These are phyloP conservation scores for Chloebia gouldiae DNA, from an alignment of 2,113 vertebrate genomes.

Conservation along the genomic window DNA sequence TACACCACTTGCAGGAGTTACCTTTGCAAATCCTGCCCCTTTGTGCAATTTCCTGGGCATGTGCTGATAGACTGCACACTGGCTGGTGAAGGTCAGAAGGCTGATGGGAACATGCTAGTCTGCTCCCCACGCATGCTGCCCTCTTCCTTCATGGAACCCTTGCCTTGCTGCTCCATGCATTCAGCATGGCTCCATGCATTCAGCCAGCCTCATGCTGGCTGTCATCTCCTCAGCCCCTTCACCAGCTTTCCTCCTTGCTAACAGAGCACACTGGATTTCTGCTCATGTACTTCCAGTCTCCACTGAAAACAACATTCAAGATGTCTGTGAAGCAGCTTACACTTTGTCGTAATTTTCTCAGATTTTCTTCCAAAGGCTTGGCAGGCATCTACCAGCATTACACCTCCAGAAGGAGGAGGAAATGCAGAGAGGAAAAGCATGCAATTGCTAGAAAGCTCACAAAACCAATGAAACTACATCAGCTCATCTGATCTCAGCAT, in stretches of 20 bases:
- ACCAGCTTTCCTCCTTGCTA: neutral
- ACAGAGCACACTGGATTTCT: neutral
- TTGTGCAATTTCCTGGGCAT: neutral
- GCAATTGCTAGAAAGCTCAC: neutral
- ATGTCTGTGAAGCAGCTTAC: neutral
- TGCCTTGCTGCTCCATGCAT: neutral
- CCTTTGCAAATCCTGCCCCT: neutral
- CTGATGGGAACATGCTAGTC: neutral
- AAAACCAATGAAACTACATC: neutral
- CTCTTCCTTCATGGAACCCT: neutral
- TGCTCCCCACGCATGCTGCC: rapidly evolving
- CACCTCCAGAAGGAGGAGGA: neutral
- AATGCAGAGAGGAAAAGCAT: neutral
- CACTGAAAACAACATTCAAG: neutral
- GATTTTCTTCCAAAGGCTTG: neutral
- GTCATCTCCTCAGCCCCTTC: neutral
- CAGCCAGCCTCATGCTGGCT: neutral
- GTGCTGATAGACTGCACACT: rapidly evolving
- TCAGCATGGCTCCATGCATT: neutral
- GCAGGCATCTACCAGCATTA: neutral
- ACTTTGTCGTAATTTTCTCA: rapidly evolving
- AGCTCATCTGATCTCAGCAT: neutral
- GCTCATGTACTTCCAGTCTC: neutral
- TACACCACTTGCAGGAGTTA: neutral
- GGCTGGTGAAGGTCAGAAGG: neutral